Evolutionary conservation across 2,888 invertebrate species (phyloP).

Genomic region (Chouioia cunea): DNA sequence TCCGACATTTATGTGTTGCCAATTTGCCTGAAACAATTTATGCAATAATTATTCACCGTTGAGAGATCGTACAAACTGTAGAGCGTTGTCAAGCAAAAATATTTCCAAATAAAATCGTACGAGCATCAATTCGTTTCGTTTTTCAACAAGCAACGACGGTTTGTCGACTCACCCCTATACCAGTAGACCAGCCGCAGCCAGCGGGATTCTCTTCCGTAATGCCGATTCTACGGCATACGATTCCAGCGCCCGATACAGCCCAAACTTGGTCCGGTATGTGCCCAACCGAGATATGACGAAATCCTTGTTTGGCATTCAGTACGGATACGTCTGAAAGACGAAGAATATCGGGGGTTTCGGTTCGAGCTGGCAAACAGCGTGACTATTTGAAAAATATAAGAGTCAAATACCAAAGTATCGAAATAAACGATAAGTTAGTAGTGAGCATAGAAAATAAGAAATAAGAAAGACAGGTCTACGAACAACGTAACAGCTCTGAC

Average conservation of each 20-base stretch:
- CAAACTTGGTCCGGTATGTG: conserved; percentile 76
- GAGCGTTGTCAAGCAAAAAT: not conserved
- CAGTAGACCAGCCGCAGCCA: conserved; percentile 84
- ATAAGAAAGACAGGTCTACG: conserved; percentile 38
- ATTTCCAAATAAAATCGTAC: not conserved
- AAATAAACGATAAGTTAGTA: conserved; percentile 8
- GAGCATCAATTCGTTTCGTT: conserved; percentile 1
- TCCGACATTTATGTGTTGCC: conserved; percentile 62
- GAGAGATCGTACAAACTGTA: not conserved
- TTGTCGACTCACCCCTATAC: conserved; percentile 71
- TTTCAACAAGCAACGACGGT: not conserved
- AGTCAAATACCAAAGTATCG: not conserved
- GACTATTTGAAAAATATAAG: no score
- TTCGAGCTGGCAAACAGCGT: no score
- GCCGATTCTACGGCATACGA: conserved; percentile 80
- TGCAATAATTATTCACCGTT: conserved; percentile 7
- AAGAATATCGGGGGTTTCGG: no score
- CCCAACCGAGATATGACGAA: conserved; percentile 81
- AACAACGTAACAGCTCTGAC: conserved; percentile 44
- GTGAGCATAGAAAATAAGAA: conserved; percentile 27
- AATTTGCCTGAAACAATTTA: conserved; percentile 60
- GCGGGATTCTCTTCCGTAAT: conserved; percentile 79
- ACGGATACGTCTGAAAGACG: conserved; percentile 60
- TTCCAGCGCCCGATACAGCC: conserved; percentile 81
- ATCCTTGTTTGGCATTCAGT: conserved; percentile 69